Evolutionary conservation across 2,113 vertebrate genomes (phyloP), one percentile per base, ranked within the genome.

Genomic region (Pontoporia blainvillei): DNA sequence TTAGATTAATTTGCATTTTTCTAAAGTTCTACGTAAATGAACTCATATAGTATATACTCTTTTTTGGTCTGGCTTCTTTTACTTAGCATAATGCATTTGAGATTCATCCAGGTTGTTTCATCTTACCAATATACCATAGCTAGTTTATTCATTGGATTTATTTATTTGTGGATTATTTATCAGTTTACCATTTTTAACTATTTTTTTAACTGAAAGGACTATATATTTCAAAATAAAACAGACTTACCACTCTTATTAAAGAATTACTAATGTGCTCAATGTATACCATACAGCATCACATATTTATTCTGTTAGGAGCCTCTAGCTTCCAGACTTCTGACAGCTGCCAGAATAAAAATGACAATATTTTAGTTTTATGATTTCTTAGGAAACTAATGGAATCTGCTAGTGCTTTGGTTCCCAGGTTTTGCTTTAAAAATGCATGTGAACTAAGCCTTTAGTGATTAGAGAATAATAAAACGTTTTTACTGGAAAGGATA

Each of bases 381-480:
- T 88, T 93, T 97, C 85, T 91, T 41, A 81, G 23, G 79, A 96
- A 88, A 85, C n/a, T 44, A 94, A 94, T 90, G 39, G 46, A 93
- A 79, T 96, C 84, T 94, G 21, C 72, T 95, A 94, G 73, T 61
- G n/a, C 27, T 94, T 94, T 88, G 6, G 41, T 88, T 91, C 85
- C 81, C 61, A 91, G 46, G 41, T 90, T 96, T 96, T 91, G n/a
- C 85, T 92, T 88, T 69, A 92, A 84, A 97, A 88, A 92, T 81
- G 36, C 7, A 59, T 95, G 49, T 39, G 49, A 94, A 66, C 86
- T 96, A 71, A 96, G 92, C 72, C 46, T 91, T 82, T 44, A 89
- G 49, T 90, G 78, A 92, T 96, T 95, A 92, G 61, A 81, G 82
- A 96, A 85, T 93, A 96, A 92, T 95, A 96, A 97, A 96, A 83